Conservation (phyloP, 2,113 vertebrate genomes). For the Gymnobelideus leadbeateri region DNA sequence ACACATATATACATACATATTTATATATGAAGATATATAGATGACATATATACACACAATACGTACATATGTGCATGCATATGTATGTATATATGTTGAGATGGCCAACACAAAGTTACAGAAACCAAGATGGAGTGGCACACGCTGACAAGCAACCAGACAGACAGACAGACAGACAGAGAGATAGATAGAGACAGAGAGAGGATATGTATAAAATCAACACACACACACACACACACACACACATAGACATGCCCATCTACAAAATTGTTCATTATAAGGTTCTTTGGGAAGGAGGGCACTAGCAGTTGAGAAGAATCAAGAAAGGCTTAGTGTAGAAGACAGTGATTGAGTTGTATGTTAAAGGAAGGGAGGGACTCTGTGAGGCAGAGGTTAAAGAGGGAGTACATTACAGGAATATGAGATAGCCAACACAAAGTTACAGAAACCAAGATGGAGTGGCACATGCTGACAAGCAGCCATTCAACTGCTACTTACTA, state of each 20-base stretch:
- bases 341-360: not conserved
- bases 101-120: not conserved
- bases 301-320: not conserved
- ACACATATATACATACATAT: no score
- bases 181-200: not conserved
- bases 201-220: not conserved
- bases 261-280: not conserved
- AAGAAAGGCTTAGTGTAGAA: not conserved
- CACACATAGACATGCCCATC: not conserved
- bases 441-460: not conserved
- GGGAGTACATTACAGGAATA: not conserved
- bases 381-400: not conserved
- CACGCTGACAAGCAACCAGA: not conserved
- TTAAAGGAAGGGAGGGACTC: not conserved
- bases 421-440: not conserved
- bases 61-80: no score
- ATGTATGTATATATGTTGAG: not conserved
- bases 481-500: not conserved
- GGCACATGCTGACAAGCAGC: not conserved
- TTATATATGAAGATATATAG: no score
- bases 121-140: not conserved
- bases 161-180: not conserved
- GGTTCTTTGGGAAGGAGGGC: not conserved
- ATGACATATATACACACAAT: no score
- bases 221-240: not conserved